phyloP scores from a whole-genome alignment of 2,113 vertebrate species.

The Triplophysa rosa region DNA sequence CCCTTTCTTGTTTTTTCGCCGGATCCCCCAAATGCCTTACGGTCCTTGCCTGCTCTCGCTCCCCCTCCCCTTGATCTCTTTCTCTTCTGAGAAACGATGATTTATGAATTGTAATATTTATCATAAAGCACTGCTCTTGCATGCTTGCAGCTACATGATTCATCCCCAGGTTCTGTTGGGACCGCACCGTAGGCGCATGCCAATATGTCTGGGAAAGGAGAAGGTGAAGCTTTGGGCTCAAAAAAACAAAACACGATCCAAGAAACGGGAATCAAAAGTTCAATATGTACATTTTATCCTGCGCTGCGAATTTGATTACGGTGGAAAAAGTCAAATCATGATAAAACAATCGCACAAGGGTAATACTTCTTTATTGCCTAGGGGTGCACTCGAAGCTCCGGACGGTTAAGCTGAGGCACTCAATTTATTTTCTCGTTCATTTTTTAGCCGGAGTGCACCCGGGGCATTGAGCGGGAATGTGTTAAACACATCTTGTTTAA shows the following conservation, averaged over 20 bases:
- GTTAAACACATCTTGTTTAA: conserved; percentile 69
- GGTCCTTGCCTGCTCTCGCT: conserved; percentile 41
- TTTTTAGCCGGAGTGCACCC: conserved; percentile 49
- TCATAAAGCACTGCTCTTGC: conserved; percentile 68
- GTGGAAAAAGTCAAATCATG: conserved; percentile 63
- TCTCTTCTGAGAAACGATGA: conserved; percentile 63
- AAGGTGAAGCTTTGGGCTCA: conserved; percentile 68
- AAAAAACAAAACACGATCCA: conserved; percentile 65
- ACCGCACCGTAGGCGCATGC: conserved; percentile 69
- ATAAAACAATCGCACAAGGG: conserved; percentile 67
- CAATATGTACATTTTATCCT: conserved; percentile 58
- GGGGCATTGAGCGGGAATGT: conserved; percentile 64
- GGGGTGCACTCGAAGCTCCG: conserved; percentile 63
- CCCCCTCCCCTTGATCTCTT: conserved; percentile 21
- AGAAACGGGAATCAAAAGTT: conserved; percentile 72
- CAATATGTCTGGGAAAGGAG: conserved; percentile 75
- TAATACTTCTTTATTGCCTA: conserved; percentile 65
- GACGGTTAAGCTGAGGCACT: conserved; percentile 67
- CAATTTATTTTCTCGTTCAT: conserved; percentile 67
- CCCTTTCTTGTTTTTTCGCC: conserved; percentile 58
- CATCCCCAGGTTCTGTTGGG: conserved; percentile 68
- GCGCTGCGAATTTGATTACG: conserved; percentile 66
- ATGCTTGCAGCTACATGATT: conserved; percentile 74
- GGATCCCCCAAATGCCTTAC: conserved; percentile 53
- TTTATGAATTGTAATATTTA: conserved; percentile 76